phyloP scores from a whole-genome alignment of 1,140 invertebrate species.

The Drosophila repletoides region DNA sequence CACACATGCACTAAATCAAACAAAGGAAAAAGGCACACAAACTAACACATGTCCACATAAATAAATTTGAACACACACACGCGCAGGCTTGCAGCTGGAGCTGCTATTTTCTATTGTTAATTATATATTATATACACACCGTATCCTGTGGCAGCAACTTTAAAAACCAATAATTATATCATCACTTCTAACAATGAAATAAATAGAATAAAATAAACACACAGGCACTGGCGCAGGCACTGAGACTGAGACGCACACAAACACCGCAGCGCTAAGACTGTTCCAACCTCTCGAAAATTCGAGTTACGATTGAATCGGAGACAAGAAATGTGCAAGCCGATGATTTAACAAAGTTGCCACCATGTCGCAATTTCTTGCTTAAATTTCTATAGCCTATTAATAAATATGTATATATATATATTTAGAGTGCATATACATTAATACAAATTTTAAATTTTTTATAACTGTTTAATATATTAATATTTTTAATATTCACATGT shows the following conservation, averaged over 20 bases:
- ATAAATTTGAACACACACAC: background rate
- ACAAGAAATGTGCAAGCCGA: background rate
- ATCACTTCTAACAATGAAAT: background rate
- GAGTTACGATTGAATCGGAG: background rate
- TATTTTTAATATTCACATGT: background rate
- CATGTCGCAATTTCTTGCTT: background rate
- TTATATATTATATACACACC: background rate
- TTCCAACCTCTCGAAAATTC: background rate
- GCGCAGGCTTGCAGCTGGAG: too few relatives aligned
- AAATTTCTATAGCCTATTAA: too few relatives aligned
- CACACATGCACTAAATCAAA: background rate
- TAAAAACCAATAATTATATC: background rate
- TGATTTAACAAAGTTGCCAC: conserved; percentile 1
- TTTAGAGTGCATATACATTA: too few relatives aligned
- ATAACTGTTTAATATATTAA: background rate
- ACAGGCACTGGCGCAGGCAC: background rate
- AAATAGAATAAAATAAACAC: background rate
- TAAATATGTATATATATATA: too few relatives aligned
- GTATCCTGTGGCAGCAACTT: background rate
- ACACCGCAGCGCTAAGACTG: background rate
- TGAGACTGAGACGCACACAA: too few relatives aligned
- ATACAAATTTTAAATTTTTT: too few relatives aligned
- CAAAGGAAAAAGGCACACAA: too few relatives aligned
- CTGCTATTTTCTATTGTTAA: too few relatives aligned
- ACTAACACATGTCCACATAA: background rate